Conservation (phyloP, 2,888 invertebrate genomes). For the Zygaena filipendulae region DNA sequence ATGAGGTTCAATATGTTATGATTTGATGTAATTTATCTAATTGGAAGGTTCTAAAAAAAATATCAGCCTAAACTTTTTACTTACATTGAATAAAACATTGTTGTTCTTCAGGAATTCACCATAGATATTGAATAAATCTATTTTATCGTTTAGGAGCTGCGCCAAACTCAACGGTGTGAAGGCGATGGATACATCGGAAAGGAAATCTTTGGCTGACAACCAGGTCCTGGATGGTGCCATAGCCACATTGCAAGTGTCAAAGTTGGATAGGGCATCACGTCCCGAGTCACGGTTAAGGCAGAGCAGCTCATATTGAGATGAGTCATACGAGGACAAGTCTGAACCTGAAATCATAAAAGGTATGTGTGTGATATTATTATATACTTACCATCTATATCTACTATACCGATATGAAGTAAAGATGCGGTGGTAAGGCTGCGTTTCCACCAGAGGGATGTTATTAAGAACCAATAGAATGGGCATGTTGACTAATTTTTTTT, state of each 20-base stretch:
- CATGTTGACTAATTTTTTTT: no score
- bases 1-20: no score
- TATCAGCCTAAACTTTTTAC: no score
- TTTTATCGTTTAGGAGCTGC: slow-evolving; percentile 59
- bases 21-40: no score
- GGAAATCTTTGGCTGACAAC: slow-evolving; percentile 52
- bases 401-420: no score
- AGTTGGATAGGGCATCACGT: slow-evolving; percentile 59
- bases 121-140: slow-evolving; percentile 73
- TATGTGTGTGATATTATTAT: slow-evolving; percentile 21
- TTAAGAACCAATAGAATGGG: no score
- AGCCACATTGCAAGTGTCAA: slow-evolving; percentile 70
- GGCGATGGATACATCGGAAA: slow-evolving; percentile 71
- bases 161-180: slow-evolving; percentile 72
- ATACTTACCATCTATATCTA: no score
- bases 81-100: slow-evolving; percentile 57
- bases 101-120: slow-evolving; percentile 67
- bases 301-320: slow-evolving; percentile 69
- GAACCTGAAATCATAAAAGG: slow-evolving; percentile 64
- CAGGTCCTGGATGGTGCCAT: slow-evolving; percentile 70
- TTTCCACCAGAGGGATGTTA: no score
- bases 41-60: no score
- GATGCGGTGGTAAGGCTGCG: no score
- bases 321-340: slow-evolving; percentile 63
- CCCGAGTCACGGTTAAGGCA: slow-evolving; percentile 67